Evolutionary conservation across 2,888 invertebrate genomes (phyloP), one percentile per base, ranked within the genome.

Genomic region (Stenodema calcarata): DNA sequence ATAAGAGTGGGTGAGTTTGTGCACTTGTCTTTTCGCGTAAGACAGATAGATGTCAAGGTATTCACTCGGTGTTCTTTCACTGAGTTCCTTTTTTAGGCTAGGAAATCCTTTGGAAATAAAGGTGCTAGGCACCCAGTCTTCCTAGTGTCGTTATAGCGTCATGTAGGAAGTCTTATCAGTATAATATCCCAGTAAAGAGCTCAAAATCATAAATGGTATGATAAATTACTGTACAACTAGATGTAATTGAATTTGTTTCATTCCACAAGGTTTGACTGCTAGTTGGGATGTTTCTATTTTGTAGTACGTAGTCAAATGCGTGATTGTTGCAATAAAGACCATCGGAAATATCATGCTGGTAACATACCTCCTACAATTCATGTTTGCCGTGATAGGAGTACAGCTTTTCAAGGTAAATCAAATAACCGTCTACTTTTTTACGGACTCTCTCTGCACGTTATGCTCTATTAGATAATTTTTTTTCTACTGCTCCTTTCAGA

Each of bases 331-430:
- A 91, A 96, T 98, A 92, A 97, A 97, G 95, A 98, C 98, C 93
- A 98, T 98, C 93, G 99, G 99, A 93, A 99, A 99, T 95, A 99
- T 99, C 94, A 97, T 99, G 94, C 95, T 99, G 94, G 99, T 99
- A 93, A 99, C 99, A 92, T 98, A 98, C 93, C 97, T 99, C 92
- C 97, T 99, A 91, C 97, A 99, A 94, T 99, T 99, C 95, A 99
- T 99, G 98, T 99, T 99, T 93, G 99, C 99, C 92, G 99, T 99
- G 92, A 99, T 99, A 94, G 99, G 99, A 94, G 99, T 99, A 91
- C 99, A 99, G 94, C 96, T 99, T 92, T 99, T 99, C 95, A 99
- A 99, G 97, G 98, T 98, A 96, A 95, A 87, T 42, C n/a, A 82
- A 82, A 82, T 82, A 62, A 82, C 82, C 82, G 82, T 69, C 70